Evolutionary conservation across 2,113 vertebrate species (phyloP).

Genomic region (Macrotus californicus): DNA sequence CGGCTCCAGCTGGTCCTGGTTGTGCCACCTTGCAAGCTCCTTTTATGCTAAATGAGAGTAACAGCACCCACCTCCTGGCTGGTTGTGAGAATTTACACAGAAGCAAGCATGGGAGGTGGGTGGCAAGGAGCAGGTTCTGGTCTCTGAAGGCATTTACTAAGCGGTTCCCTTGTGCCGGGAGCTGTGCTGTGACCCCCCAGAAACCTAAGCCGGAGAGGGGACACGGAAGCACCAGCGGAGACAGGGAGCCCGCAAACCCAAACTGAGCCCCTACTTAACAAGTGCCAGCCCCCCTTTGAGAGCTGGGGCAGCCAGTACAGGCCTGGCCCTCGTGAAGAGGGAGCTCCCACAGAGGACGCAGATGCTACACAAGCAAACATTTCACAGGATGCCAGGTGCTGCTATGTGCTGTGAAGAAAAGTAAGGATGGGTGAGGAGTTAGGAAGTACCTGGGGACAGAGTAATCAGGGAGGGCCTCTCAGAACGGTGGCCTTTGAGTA

Average conservation of each 20-base stretch:
- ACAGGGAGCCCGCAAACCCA: neutral
- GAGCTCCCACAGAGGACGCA: no score
- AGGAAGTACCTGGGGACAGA: neutral
- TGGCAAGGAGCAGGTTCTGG: neutral
- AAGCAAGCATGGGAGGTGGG: neutral
- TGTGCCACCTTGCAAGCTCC: neutral
- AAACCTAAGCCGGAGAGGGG: neutral
- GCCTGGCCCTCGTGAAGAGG: rapidly evolving
- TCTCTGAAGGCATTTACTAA: neutral
- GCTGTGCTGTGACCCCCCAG: neutral
- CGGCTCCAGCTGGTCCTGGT: neutral
- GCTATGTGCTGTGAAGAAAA: neutral
- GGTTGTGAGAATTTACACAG: neutral
- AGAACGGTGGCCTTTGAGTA: neutral
- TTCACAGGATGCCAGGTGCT: rapidly evolving
- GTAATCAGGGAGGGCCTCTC: neutral
- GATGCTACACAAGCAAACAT: neutral
- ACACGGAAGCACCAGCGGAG: rapidly evolving
- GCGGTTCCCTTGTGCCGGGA: neutral
- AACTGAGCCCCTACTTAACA: rapidly evolving
- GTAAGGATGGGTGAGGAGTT: no score
- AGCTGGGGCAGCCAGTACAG: rapidly evolving
- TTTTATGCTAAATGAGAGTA: neutral
- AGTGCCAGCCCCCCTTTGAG: neutral
- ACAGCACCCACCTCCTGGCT: neutral